Conservation (phyloP, 2,888 invertebrate genomes). For the Acholoe squamosa region DNA sequence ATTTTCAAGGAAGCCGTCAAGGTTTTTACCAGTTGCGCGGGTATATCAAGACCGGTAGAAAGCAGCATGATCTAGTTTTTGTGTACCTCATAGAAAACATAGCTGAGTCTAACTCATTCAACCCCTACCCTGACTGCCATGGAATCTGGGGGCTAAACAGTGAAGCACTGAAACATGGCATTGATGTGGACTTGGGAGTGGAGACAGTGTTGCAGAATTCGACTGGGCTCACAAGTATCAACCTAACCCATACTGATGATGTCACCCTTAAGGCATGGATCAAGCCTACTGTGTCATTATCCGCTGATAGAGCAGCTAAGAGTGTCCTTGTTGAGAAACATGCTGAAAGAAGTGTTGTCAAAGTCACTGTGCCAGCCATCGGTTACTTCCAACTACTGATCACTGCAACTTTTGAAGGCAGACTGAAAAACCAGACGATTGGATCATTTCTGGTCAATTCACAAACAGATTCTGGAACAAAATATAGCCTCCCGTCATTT, state of each 20-base stretch:
- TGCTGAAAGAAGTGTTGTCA: background rate
- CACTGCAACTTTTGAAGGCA: background rate
- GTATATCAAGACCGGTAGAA: background rate
- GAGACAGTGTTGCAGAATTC: background rate
- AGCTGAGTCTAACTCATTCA: background rate
- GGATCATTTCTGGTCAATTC: constrained; percentile 3
- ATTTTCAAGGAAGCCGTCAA: background rate
- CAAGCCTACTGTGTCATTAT: background rate
- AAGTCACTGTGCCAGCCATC: background rate
- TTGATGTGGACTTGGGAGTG: background rate
- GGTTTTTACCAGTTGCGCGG: constrained; percentile 27
- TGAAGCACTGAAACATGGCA: background rate
- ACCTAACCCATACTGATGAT: background rate
- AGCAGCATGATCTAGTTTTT: constrained; percentile 8
- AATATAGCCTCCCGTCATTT: background rate
- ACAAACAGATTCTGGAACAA: background rate
- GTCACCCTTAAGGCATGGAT: background rate
- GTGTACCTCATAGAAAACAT: constrained; percentile 32
- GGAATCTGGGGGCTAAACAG: background rate
- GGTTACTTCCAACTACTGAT: constrained; percentile 8
- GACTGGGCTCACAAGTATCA: background rate
- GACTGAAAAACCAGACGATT: background rate
- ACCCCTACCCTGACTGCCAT: background rate
- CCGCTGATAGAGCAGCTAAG: background rate
- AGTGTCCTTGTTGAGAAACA: constrained; percentile 6